Conservation (phyloP, 2,797 vertebrate species). For the Rhabdomys pumilio region DNA sequence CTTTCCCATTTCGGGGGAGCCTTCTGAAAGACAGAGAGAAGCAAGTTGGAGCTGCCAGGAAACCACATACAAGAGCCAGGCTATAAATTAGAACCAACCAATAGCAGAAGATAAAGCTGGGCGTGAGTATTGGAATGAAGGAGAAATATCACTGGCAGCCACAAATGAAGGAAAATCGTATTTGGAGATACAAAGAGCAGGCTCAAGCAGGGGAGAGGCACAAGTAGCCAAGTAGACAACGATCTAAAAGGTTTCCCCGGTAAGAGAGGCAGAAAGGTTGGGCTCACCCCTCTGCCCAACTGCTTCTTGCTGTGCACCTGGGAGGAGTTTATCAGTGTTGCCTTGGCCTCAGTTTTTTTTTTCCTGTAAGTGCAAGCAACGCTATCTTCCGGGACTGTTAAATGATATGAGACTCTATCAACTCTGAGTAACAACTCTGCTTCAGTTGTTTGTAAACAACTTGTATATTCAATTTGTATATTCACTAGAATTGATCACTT, state of each 20-base stretch:
- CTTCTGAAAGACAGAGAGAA: background rate
- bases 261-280: background rate
- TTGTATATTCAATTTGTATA: background rate
- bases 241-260: background rate
- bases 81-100: background rate
- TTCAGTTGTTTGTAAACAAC: background rate
- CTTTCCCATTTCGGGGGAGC: background rate
- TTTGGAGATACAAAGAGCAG: background rate
- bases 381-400: background rate
- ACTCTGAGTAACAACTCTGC: background rate
- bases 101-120: background rate
- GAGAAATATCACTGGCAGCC: background rate
- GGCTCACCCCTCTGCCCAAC: background rate
- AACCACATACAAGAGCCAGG: background rate
- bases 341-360: background rate
- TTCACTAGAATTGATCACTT: background rate
- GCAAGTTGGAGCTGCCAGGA: background rate
- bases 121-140: background rate
- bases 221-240: too few relatives aligned
- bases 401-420: background rate
- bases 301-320: background rate
- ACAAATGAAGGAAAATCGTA: background rate
- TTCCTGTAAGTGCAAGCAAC: background rate
- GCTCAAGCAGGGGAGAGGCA: background rate
- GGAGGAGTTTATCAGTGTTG: background rate